Evolutionary conservation across 1,140 invertebrate species (phyloP), one percentile per base, ranked within the genome.

Genomic region (Drosophila nasuta): DNA sequence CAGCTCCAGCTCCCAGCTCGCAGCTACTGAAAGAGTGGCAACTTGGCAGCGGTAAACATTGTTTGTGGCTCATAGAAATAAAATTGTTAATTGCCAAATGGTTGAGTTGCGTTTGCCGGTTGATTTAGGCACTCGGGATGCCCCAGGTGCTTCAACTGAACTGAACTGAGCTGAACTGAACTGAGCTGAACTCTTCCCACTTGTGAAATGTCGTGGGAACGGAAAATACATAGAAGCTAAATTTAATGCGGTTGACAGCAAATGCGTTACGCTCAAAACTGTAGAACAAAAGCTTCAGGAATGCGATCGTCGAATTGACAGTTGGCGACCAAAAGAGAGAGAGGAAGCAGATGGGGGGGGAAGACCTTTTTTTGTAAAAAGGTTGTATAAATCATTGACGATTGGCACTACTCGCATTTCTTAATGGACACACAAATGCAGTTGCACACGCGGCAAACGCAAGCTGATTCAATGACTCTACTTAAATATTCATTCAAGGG

Each of bases 71-170:
- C 87, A 91, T 91, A 87, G 87, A 90, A 90, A 82, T 90, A 90
- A 90, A 90, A 90, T 80, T 87, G 82, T 90, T 90, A 90, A 91
- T 90, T 87, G 87, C 82, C 87, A 86, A 82, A 82, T 81, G 88
- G 38, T 87, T 87, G 83, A 88, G 76, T 87, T 82, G 77, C 59
- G 71, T 79, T 82, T 88, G 43, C 77, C 77, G 77, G 45, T 82
- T 88, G 80, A 87, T 82, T 88, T 82, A 82, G 79, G 59, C 71
- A 71, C 43, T 64, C 46, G 38, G 38, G 41, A 48, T 48, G 33
- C 63, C 13, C 35, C 49, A 70, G 63, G 60, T 79, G 76, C 60
- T 75, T 52, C 59, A 45, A 25, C 48, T 62, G 59, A 38, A 60
- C 58, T 45, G 1, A 43, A 45, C 28, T 20, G 20, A 20, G 3